A percentile compares a stretch with the other conserved stretches of the same genome.
Evolutionary conservation across 2,797 vertebrate species (phyloP).

Genomic region (Coreius guichenoti): DNA sequence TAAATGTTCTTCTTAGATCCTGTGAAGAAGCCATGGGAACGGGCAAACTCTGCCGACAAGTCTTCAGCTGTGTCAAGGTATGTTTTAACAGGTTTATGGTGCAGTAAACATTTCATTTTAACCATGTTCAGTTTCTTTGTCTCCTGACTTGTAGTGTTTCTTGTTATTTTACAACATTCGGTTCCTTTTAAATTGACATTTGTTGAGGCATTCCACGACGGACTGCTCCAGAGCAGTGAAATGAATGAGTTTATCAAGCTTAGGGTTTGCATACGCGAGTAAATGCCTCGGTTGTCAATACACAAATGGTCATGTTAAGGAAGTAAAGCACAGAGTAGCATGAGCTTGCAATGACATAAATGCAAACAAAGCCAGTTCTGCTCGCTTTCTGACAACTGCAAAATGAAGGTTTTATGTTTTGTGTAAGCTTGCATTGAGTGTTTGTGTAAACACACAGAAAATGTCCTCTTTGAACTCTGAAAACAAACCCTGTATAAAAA

Average conservation of each 20-base stretch:
- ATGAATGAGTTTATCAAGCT: background rate
- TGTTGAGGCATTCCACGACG: background rate
- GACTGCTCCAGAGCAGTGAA: background rate
- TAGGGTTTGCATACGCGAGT: background rate
- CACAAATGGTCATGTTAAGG: constrained; percentile 21
- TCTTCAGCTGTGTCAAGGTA: constrained; percentile 93
- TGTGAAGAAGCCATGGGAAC: constrained; percentile 96
- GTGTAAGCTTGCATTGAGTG: constrained; percentile 22
- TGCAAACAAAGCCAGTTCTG: constrained; percentile 23
- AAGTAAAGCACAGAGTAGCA: constrained; percentile 17
- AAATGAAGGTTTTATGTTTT: constrained; percentile 12
- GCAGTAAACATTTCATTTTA: background rate
- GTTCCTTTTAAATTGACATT: background rate
- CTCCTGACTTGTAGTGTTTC: background rate
- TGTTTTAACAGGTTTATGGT: constrained; percentile 48
- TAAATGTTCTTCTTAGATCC: constrained; percentile 79
- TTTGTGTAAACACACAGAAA: constrained; percentile 27
- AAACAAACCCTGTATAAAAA: constrained; percentile 8
- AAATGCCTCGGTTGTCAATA: constrained; percentile 37
- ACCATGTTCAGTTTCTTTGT: background rate
- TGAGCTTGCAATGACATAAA: constrained; percentile 6
- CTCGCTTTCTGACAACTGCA: constrained; percentile 12
- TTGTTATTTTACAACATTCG: background rate
- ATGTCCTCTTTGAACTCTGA: background rate
- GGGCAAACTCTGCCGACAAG: constrained; percentile 96